These are phyloP conservation scores for Pelochelys cantorii DNA, from an alignment of 2,797 vertebrate species.

Conservation along the genomic window DNA sequence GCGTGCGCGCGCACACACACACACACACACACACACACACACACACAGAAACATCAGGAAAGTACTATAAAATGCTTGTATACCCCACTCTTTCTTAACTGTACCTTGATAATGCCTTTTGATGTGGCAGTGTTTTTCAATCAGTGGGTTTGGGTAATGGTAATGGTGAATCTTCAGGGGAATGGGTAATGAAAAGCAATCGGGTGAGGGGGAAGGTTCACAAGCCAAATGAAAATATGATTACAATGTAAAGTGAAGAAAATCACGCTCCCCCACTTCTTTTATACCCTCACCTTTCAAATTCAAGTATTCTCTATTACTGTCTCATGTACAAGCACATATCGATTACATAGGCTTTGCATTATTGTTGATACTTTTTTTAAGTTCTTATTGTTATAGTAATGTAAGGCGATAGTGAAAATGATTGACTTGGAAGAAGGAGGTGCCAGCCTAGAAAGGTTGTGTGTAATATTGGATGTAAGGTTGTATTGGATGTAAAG, in stretches of 20 bases:
- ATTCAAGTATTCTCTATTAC: not conserved
- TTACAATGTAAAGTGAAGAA: not conserved
- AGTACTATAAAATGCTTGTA: not conserved
- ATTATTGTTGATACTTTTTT: not conserved
- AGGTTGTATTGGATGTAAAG: not conserved
- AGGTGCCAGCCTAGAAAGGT: accelerated
- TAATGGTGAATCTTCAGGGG: not conserved
- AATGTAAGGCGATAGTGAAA: not conserved
- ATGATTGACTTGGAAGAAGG: not conserved
- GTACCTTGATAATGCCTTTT: not conserved
- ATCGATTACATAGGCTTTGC: not conserved
- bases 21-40: not conserved
- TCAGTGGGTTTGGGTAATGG: not conserved
- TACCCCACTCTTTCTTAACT: not conserved
- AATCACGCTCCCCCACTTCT: not conserved
- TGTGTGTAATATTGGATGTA: not conserved
- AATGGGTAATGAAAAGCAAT: not conserved
- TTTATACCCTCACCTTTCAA: not conserved
- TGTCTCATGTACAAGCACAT: not conserved
- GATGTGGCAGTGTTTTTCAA: not conserved
- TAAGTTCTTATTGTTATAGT: not conserved
- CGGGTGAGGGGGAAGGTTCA: too few relatives aligned
- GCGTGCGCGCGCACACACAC: too few relatives aligned
- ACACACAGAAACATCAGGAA: not conserved
- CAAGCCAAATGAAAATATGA: not conserved